These are phyloP conservation scores for Amphipyra berbera DNA, from an alignment of 2,888 invertebrate species.

Conservation along the genomic window DNA sequence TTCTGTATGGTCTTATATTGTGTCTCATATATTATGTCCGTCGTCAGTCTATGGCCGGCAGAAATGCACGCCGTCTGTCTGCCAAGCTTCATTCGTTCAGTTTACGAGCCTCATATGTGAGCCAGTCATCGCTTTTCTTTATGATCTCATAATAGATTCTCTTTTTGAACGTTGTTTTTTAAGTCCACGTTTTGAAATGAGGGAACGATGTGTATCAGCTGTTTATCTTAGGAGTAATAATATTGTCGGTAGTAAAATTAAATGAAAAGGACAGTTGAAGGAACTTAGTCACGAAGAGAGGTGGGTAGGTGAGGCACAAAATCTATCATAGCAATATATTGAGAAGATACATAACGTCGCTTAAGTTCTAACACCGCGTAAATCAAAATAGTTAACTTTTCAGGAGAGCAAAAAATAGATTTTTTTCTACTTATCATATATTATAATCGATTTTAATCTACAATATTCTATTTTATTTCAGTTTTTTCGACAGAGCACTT, in stretches of 20 bases:
- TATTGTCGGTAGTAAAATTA: conserved; percentile 15
- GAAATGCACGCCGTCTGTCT: conserved; percentile 42
- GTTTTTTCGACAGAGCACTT: no score
- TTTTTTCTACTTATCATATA: no score
- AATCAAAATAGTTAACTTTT: no score
- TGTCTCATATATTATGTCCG: conserved; percentile 6
- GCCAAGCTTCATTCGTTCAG: conserved; percentile 20
- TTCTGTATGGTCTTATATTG: neutral
- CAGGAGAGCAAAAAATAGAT: no score
- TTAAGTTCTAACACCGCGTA: no score
- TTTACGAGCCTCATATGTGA: conserved; percentile 44
- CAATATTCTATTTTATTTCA: no score
- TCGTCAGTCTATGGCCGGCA: conserved; percentile 21
- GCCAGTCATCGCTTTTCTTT: conserved; percentile 42
- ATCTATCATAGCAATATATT: no score
- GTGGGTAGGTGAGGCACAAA: no score
- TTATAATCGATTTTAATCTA: no score
- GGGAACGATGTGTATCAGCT: conserved; percentile 24
- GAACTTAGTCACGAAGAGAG: no score
- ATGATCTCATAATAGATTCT: conserved; percentile 41
- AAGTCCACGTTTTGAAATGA: conserved; percentile 8
- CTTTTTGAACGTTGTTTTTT: conserved; percentile 31
- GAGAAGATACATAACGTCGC: no score
- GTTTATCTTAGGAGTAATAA: conserved; percentile 17
- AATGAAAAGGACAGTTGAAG: conserved; percentile 8